These are phyloP conservation scores for Candoia aspera DNA, from an alignment of 2,113 vertebrate species.

Conservation along the genomic window DNA sequence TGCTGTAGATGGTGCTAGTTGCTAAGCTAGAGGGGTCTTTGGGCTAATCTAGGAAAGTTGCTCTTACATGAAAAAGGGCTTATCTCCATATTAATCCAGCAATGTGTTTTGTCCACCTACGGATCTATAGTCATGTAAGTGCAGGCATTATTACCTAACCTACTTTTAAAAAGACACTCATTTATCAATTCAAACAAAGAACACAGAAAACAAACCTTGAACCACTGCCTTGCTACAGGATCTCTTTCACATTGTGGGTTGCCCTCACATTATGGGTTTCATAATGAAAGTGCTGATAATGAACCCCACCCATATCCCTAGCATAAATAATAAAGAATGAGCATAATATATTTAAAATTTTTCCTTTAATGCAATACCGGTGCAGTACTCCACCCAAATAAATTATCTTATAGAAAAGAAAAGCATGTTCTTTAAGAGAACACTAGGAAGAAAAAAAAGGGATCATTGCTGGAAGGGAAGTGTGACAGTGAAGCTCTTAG, in stretches of 20 bases:
- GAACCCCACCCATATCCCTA: constrained; percentile 59
- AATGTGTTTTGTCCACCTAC: not conserved
- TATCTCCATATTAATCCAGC: not conserved
- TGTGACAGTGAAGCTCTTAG: not conserved
- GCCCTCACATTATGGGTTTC: constrained; percentile 57
- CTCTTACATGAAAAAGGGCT: not conserved
- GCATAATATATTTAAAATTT: constrained; percentile 76
- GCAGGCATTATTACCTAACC: not conserved
- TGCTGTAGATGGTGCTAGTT: too few relatives aligned
- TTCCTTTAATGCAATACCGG: constrained; percentile 71
- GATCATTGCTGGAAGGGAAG: constrained; percentile 21
- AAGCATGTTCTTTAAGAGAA: not conserved
- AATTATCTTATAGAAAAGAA: constrained; percentile 33
- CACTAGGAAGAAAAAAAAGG: not conserved
- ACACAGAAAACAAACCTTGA: not conserved
- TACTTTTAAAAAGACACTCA: not conserved
- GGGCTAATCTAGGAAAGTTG: not conserved
- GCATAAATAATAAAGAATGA: constrained; percentile 77
- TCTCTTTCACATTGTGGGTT: constrained; percentile 47
- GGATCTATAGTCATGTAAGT: not conserved
- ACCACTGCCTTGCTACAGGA: constrained; percentile 19
- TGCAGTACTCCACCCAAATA: constrained; percentile 50
- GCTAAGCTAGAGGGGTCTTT: not conserved
- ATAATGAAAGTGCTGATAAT: constrained; percentile 55
- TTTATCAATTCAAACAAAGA: constrained; percentile 37